Conservation (phyloP, 1,140 invertebrate species). For the Cepaea nemoralis region DNA sequence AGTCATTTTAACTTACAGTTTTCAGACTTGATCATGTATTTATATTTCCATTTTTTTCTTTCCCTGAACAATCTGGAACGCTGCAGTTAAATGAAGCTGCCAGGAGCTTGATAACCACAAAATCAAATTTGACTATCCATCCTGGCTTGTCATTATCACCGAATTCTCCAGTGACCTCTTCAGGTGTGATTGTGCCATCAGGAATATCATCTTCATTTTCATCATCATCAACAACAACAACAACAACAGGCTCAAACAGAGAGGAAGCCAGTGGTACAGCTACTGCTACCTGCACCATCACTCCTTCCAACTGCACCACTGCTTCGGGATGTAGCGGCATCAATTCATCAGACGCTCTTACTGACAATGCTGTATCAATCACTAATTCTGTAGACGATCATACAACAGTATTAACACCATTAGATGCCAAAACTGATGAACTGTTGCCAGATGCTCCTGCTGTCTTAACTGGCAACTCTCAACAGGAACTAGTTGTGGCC, state of each 20-base stretch:
- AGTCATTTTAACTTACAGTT: neutral
- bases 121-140: constrained; percentile 43
- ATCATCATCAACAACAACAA: constrained; percentile 4
- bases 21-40: neutral
- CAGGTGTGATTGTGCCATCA: constrained; percentile 34
- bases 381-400: neutral
- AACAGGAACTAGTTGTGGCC: neutral
- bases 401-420: neutral
- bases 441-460: neutral
- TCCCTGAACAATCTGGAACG: too few relatives aligned
- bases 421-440: neutral
- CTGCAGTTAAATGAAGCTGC: constrained; percentile 82
- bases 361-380: neutral
- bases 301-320: constrained; percentile 18
- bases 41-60: neutral
- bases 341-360: neutral
- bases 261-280: constrained; percentile 16
- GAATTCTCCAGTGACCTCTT: constrained; percentile 28
- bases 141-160: constrained; percentile 4
- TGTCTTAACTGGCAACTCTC: constrained; percentile 4
- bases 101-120: constrained; percentile 55
- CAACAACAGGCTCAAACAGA: constrained; percentile 15
- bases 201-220: constrained; percentile 12
- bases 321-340: neutral
- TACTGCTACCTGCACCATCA: constrained; percentile 9